A percentile compares a stretch with the other conserved stretches of the same genome.
Conservation (phyloP, 2,113 vertebrate species). For the Promerops cafer region DNA sequence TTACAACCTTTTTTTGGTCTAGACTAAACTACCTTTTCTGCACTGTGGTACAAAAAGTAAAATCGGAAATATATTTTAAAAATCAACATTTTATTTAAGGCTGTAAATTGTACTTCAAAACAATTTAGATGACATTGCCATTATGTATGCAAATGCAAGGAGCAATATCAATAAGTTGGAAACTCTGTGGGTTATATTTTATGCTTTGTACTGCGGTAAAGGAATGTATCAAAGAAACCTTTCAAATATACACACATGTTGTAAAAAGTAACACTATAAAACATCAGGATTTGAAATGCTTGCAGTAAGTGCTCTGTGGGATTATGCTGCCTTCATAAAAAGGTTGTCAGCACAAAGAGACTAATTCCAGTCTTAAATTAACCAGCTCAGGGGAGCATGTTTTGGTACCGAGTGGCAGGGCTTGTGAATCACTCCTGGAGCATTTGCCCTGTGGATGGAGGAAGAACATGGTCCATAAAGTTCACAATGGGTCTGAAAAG, state of each 20-base stretch:
- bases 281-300: slow-evolving; percentile 17
- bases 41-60: neutral
- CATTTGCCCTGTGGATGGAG: neutral
- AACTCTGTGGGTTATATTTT: slow-evolving; percentile 37
- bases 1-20: slow-evolving; percentile 10
- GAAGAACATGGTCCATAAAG: neutral
- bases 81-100: neutral
- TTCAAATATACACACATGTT: slow-evolving; percentile 12
- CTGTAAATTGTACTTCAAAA: neutral
- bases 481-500: slow-evolving; percentile 9
- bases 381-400: neutral
- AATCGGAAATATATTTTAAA: neutral
- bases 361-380: slow-evolving; percentile 42
- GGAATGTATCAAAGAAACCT: slow-evolving; percentile 14
- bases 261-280: slow-evolving; percentile 42
- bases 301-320: slow-evolving; percentile 9
- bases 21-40: neutral
- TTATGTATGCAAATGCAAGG: neutral
- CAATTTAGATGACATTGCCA: neutral
- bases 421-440: slow-evolving; percentile 3
- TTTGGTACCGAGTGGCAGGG: neutral
- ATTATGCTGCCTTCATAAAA: slow-evolving; percentile 38
- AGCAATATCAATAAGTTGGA: neutral
- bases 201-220: neutral
- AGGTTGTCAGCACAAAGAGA: slow-evolving; percentile 26